These are phyloP conservation scores for Sus cebifrons DNA, from an alignment of 2,797 vertebrate genomes.

Conservation along the genomic window DNA sequence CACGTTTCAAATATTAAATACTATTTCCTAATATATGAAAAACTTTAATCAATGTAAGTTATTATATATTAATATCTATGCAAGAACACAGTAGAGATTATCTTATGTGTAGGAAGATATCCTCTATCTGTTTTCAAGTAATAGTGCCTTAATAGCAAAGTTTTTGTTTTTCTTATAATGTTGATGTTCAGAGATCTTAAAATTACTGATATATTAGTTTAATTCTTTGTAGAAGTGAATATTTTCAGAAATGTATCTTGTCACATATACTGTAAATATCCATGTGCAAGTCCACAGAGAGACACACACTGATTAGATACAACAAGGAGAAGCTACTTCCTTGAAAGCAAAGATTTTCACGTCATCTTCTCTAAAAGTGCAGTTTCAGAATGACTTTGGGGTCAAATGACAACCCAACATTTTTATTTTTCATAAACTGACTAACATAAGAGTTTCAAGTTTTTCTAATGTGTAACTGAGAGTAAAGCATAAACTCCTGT, in stretches of 20 bases:
- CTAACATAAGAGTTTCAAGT: neutral
- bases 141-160: neutral
- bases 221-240: neutral
- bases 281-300: neutral
- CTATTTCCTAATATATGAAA: neutral
- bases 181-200: neutral
- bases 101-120: neutral
- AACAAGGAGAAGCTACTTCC: neutral
- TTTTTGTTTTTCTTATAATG: neutral
- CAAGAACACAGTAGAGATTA: neutral
- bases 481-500: neutral
- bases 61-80: neutral
- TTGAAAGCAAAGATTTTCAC: neutral
- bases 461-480: slow-evolving; percentile 12
- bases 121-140: neutral
- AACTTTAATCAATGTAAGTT: neutral
- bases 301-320: neutral
- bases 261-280: neutral
- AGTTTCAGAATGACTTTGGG: neutral
- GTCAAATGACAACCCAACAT: neutral
- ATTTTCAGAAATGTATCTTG: neutral
- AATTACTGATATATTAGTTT: neutral
- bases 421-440: slow-evolving; percentile 26
- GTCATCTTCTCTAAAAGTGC: neutral
- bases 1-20: slow-evolving; percentile 8